Conservation (phyloP, 2,888 invertebrate genomes). For the Drosophila macrospina region DNA sequence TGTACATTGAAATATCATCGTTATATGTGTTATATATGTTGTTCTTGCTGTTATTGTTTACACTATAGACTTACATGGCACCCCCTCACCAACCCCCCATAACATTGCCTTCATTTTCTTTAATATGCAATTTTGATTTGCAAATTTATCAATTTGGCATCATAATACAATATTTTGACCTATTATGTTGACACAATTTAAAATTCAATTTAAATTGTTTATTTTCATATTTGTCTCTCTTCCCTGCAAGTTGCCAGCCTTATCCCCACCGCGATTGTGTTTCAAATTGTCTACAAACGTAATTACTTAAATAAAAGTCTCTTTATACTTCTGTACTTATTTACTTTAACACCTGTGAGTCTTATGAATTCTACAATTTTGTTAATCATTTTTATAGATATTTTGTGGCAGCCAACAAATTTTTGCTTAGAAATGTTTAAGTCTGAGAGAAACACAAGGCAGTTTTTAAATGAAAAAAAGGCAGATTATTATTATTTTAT, state of each 20-base stretch:
- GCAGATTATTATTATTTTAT: too few species aligned
- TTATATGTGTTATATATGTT: conserved; percentile 1
- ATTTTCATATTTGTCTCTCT: conserved; percentile 54
- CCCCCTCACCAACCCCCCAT: too few species aligned
- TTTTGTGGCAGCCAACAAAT: too few species aligned
- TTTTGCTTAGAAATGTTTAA: too few species aligned
- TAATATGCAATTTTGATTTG: conserved; percentile 73
- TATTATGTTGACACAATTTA: conserved; percentile 69
- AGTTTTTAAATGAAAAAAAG: too few species aligned
- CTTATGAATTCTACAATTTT: too few species aligned
- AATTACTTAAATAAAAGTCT: conserved; percentile 33
- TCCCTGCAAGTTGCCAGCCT: neutral
- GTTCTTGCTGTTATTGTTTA: conserved; percentile 48
- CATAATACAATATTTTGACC: conserved; percentile 66
- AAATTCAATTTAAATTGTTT: conserved; percentile 73
- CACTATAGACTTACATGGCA: conserved; percentile 30
- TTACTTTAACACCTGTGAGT: too few species aligned
- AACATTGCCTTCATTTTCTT: conserved; percentile 26
- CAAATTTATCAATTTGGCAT: conserved; percentile 73
- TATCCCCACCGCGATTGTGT: conserved; percentile 38
- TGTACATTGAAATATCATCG: conserved; percentile 7
- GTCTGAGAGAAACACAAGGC: too few species aligned
- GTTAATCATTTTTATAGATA: too few species aligned
- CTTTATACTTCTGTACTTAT: too few species aligned
- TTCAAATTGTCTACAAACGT: conserved; percentile 46